Evolutionary conservation across 2,797 vertebrate genomes (phyloP), one percentile per base, ranked within the genome.

Genomic region (Arrhamphus sclerolepis): DNA sequence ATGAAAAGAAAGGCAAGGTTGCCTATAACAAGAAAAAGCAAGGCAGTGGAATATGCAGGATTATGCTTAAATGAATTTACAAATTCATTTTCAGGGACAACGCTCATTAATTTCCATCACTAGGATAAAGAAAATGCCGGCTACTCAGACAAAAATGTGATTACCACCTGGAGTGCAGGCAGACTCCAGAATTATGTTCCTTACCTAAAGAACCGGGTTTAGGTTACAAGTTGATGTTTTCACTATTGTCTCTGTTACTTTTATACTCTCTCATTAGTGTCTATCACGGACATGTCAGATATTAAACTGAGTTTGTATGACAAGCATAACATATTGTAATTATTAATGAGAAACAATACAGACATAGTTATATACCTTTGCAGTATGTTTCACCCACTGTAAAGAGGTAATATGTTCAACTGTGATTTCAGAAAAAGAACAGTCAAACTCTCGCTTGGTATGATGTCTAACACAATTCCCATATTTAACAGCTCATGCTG

Each of bases 401-500:
- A 38, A 38, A 1, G n/a, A 57, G 46, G 17, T 61, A 54, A 77
- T 43, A 55, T 29, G 16, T 34, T 72, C 7, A 51, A n/a, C 19
- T 39, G 22, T 63, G 29, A 52, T 28, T 16, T 24, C 54, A 43
- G 0, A 7, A 18, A 53, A 46, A 18, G 52, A 78, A 79, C 65
- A 73, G 56, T 54, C 66, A 61, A 80, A 72, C 52, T 66, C 64
- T 39, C 9, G 78, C 80, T 64, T 76, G 46, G 72, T 68, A 9
- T 55, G 75, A 62, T 4, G 42, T 56, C 62, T 69, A 47, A 43
- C 28, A 34, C 31, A 67, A 58, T 56, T 41, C 66, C 41, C 66
- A 67, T 70, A 56, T 81, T 79, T 77, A 84, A 69, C 44, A 14
- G 62, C 60, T 82, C 83, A 66, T 7, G 72, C 87, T 87, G 72